Conservation (phyloP, 2,888 invertebrate genomes). For the Drosophila kambysellisi region DNA sequence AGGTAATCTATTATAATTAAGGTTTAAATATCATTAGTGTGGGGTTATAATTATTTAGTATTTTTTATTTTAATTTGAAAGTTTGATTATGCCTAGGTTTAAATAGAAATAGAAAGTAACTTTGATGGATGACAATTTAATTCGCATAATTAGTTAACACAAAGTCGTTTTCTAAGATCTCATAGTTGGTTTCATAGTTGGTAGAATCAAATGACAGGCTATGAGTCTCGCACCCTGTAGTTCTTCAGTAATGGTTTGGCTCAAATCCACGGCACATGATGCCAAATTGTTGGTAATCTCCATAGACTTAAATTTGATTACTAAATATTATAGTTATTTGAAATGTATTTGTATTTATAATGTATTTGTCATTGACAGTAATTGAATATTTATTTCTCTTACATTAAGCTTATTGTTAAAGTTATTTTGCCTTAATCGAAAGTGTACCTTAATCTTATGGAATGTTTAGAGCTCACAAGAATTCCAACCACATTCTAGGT, state of each 20-base stretch:
- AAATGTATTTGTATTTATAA: too few species aligned
- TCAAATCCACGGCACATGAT: conserved; percentile 59
- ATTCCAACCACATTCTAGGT: neutral
- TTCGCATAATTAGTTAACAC: neutral
- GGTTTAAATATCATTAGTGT: neutral
- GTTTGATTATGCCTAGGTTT: neutral
- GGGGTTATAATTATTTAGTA: neutral
- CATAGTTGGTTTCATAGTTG: neutral
- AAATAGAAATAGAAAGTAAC: neutral
- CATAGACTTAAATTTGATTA: conserved; percentile 40
- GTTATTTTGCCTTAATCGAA: neutral
- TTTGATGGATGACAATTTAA: neutral
- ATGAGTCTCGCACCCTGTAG: conserved; percentile 53
- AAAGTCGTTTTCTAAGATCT: neutral
- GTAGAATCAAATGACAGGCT: neutral
- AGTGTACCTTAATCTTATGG: neutral
- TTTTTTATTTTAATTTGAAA: neutral
- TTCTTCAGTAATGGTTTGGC: conserved; percentile 51
- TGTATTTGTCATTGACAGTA: neutral
- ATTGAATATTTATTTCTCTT: neutral
- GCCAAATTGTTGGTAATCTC: conserved; percentile 55
- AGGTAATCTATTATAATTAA: neutral
- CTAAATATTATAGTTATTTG: too few species aligned
- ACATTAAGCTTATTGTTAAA: neutral
- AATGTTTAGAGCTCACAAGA: neutral